These are phyloP conservation scores for Epirrhoe tristata DNA, from an alignment of 2,888 invertebrate species.

Conservation along the genomic window DNA sequence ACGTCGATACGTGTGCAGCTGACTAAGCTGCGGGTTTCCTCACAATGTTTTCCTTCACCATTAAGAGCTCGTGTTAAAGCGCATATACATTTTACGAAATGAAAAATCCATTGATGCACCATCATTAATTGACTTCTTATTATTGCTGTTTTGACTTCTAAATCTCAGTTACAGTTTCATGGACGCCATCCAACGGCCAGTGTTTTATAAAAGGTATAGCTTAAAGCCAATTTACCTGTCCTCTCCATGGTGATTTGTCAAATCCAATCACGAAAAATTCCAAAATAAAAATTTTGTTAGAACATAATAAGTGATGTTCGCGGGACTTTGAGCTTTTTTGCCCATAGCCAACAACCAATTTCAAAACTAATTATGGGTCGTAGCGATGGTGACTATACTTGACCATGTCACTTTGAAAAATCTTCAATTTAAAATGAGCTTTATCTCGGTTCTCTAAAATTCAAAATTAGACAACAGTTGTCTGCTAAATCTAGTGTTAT, in stretches of 20 bases:
- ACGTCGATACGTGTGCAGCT: too few species aligned
- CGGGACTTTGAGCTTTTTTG: conserved; percentile 73
- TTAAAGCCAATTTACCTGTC: conserved; percentile 34
- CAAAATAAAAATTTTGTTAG: conserved; percentile 69
- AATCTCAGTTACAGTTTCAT: not conserved
- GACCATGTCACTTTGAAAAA: conserved; percentile 15
- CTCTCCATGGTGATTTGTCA: conserved; percentile 76
- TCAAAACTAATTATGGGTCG: conserved; percentile 82
- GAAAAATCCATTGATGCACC: too few species aligned
- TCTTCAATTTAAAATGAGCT: conserved; percentile 4
- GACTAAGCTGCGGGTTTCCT: too few species aligned
- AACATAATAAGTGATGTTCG: conserved; percentile 70
- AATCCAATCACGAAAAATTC: conserved; percentile 74
- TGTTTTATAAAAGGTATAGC: not conserved
- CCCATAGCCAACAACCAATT: conserved; percentile 71
- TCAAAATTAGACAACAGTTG: not conserved
- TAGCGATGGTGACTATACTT: conserved; percentile 59
- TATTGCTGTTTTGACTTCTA: not conserved
- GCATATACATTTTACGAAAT: too few species aligned
- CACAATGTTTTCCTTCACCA: too few species aligned
- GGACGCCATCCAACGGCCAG: not conserved
- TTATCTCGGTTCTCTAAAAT: not conserved
- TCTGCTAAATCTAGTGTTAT: not conserved
- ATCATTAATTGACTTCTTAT: not conserved
- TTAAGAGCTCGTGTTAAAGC: too few species aligned